phyloP scores from a whole-genome alignment of 1,140 invertebrate species.

The Sinonovacula constricta region DNA sequence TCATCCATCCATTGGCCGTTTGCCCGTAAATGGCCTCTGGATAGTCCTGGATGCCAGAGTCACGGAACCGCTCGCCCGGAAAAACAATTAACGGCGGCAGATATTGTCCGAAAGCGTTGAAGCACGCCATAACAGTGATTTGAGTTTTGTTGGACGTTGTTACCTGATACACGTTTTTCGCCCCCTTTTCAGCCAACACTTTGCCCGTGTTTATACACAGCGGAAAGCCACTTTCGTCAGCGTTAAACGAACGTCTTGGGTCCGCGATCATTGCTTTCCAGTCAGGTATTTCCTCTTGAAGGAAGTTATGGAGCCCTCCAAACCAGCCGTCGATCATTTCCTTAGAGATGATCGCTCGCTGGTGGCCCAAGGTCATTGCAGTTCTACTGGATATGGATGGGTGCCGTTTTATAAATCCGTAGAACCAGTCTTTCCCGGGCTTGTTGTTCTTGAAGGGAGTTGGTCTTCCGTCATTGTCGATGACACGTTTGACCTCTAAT shows the following conservation, averaged over 20 bases:
- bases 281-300: slow-evolving; percentile 7
- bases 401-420: neutral
- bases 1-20: slow-evolving; percentile 12
- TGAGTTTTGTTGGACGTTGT: slow-evolving; percentile 1
- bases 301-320: neutral
- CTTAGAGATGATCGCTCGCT: neutral
- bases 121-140: slow-evolving; percentile 20
- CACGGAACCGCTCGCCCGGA: neutral
- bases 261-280: neutral
- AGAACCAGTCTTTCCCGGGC: neutral
- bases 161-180: slow-evolving; percentile 2
- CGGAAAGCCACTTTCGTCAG: slow-evolving; percentile 24
- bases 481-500: neutral
- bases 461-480: neutral
- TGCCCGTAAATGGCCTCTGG: neutral
- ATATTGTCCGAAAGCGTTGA: neutral
- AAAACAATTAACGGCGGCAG: slow-evolving; percentile 3
- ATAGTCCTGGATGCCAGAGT: neutral
- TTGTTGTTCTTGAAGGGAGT: neutral
- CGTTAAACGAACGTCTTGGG: slow-evolving; percentile 4
- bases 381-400: neutral
- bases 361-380: neutral
- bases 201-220: slow-evolving; percentile 3
- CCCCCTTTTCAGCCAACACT: neutral
- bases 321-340: neutral